These are phyloP conservation scores for Scaptomyza hsui DNA, from an alignment of 1,140 invertebrate genomes.

Conservation along the genomic window DNA sequence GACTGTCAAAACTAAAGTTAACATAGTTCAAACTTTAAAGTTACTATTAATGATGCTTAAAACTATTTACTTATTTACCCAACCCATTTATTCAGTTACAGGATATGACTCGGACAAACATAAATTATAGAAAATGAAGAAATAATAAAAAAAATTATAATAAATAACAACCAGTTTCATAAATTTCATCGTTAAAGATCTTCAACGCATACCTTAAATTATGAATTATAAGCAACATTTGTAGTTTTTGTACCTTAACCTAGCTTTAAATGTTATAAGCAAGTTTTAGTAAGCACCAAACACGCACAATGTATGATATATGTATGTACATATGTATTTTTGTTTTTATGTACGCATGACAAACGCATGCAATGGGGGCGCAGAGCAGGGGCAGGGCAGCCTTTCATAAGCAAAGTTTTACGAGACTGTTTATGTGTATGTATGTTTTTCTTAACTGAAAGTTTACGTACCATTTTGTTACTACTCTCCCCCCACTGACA, in stretches of 20 bases:
- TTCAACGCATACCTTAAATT: too few relatives aligned
- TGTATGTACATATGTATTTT: neutral
- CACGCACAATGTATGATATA: slow-evolving; percentile 4
- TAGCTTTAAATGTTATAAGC: slow-evolving; percentile 11
- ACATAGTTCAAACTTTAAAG: too few relatives aligned
- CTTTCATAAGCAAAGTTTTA: slow-evolving; percentile 53
- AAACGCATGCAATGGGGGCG: neutral
- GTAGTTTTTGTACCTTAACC: neutral
- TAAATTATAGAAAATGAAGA: too few relatives aligned
- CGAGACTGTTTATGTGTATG: slow-evolving; percentile 13
- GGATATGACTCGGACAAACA: too few relatives aligned
- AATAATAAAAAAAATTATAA: too few relatives aligned
- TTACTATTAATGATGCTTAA: too few relatives aligned
- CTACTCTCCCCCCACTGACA: slow-evolving; percentile 28
- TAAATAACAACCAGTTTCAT: too few relatives aligned
- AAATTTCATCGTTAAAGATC: too few relatives aligned
- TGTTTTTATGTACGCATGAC: neutral
- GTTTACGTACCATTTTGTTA: slow-evolving; percentile 46
- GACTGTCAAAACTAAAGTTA: too few relatives aligned
- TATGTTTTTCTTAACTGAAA: slow-evolving; percentile 66
- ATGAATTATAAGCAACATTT: neutral
- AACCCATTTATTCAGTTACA: too few relatives aligned
- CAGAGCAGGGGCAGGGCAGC: too few relatives aligned
- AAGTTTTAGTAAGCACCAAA: slow-evolving; percentile 2
- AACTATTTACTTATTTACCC: too few relatives aligned